These are phyloP conservation scores for Hemithea aestivaria DNA, from an alignment of 2,888 invertebrate genomes.

Conservation along the genomic window DNA sequence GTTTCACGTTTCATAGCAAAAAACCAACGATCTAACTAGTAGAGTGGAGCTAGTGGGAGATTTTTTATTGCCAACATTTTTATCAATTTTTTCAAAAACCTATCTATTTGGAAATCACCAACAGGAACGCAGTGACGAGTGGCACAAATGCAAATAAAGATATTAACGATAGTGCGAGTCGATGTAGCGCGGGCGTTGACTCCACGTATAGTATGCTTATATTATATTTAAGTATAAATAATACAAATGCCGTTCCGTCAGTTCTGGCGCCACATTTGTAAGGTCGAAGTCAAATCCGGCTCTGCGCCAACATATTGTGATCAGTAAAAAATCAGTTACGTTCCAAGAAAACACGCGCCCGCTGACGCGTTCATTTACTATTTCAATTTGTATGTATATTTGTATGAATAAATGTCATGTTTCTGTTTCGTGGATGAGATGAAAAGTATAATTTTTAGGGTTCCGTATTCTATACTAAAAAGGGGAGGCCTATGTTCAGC, in stretches of 20 bases:
- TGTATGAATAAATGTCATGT: slow-evolving; percentile 17
- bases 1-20: too few relatives aligned
- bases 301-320: slow-evolving; percentile 25
- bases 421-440: slow-evolving; percentile 12
- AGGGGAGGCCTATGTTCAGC: too few relatives aligned
- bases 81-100: too few relatives aligned
- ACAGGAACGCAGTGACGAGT: slow-evolving; percentile 37
- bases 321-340: slow-evolving; percentile 23
- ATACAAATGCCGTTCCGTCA: slow-evolving; percentile 42
- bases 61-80: too few relatives aligned
- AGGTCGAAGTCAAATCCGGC: slow-evolving; percentile 44
- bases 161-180: slow-evolving; percentile 50
- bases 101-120: slow-evolving; percentile 34
- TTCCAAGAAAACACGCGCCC: slow-evolving; percentile 20
- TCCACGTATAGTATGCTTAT: slow-evolving; percentile 28
- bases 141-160: slow-evolving; percentile 57
- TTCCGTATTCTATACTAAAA: too few relatives aligned
- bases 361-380: slow-evolving; percentile 18
- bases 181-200: slow-evolving; percentile 54
- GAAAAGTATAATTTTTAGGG: slow-evolving; percentile 3
- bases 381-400: slow-evolving; percentile 20
- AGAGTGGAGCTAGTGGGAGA: too few relatives aligned
- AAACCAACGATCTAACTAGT: too few relatives aligned
- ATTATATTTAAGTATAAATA: slow-evolving; percentile 37
- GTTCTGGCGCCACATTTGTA: slow-evolving; percentile 58